Conservation (phyloP, 2,113 vertebrate genomes). For the Eulemur rufifrons region DNA sequence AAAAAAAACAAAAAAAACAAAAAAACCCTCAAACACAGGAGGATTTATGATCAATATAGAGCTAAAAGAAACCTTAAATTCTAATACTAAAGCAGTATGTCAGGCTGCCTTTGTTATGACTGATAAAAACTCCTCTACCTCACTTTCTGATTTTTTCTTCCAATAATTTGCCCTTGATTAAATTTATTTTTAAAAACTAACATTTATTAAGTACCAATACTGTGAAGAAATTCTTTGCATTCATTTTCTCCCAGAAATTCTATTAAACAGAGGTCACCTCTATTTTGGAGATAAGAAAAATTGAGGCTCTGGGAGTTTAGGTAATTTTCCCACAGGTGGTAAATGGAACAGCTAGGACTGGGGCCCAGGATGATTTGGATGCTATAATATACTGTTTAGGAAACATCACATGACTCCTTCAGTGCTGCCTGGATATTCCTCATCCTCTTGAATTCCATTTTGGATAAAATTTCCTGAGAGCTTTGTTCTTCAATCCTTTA, state of each 20-base stretch:
- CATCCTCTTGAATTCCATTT: background rate
- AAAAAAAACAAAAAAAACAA: no score
- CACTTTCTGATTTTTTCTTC: background rate
- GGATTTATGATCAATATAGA: background rate
- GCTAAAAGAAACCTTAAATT: background rate
- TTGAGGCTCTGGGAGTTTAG: background rate
- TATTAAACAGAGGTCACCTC: background rate
- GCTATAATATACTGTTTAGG: background rate
- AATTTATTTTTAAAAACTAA: slow-evolving; percentile 34
- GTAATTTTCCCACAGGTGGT: background rate
- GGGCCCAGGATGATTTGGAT: background rate
- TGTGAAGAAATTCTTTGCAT: background rate
- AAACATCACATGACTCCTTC: background rate
- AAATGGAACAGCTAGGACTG: background rate
- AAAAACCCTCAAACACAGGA: background rate
- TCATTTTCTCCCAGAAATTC: background rate
- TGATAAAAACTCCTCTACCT: background rate
- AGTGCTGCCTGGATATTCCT: background rate
- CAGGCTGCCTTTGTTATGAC: background rate
- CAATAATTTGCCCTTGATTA: background rate
- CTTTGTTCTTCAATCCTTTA: background rate
- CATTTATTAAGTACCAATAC: background rate
- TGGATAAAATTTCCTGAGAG: background rate
- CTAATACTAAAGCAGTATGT: background rate
- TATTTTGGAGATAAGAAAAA: background rate